Conservation (phyloP, 2,113 vertebrate genomes). For the Poeciliopsis retropinna region DNA sequence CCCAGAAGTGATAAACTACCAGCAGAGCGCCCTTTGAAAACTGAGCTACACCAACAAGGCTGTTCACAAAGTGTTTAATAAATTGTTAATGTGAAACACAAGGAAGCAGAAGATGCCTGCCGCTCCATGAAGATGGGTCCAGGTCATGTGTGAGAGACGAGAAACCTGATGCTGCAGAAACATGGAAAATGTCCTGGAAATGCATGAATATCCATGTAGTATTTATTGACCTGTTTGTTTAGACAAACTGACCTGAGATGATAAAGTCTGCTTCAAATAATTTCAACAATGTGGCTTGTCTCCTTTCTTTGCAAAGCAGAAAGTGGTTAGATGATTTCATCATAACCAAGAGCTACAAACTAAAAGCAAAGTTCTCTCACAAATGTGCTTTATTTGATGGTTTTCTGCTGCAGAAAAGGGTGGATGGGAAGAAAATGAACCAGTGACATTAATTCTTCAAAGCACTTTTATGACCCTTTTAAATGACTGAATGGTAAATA, state of each 20-base stretch:
- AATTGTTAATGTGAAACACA: constrained; percentile 61
- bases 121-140: constrained; percentile 31
- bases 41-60: neutral
- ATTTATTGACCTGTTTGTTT: neutral
- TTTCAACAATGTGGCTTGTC: constrained; percentile 11
- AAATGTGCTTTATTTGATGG: constrained; percentile 19
- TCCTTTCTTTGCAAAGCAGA: constrained; percentile 8
- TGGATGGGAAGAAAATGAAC: too few species aligned
- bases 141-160: constrained; percentile 28
- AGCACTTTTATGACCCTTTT: too few species aligned
- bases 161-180: constrained; percentile 14
- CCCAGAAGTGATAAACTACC: neutral
- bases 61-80: constrained; percentile 35
- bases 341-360: neutral
- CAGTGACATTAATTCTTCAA: too few species aligned
- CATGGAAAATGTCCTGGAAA: constrained; percentile 7
- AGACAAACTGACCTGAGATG: neutral
- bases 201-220: neutral
- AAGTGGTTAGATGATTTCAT: constrained; percentile 10
- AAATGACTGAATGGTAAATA: too few species aligned
- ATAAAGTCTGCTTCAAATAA: neutral
- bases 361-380: neutral
- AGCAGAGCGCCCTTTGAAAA: neutral
- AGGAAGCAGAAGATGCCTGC: constrained; percentile 27
- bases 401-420: constrained; percentile 11